A percentile compares a stretch with the other conserved stretches of the same genome.
Evolutionary conservation across 1,140 invertebrate species (phyloP).

Genomic region (Laupala kohalensis): DNA sequence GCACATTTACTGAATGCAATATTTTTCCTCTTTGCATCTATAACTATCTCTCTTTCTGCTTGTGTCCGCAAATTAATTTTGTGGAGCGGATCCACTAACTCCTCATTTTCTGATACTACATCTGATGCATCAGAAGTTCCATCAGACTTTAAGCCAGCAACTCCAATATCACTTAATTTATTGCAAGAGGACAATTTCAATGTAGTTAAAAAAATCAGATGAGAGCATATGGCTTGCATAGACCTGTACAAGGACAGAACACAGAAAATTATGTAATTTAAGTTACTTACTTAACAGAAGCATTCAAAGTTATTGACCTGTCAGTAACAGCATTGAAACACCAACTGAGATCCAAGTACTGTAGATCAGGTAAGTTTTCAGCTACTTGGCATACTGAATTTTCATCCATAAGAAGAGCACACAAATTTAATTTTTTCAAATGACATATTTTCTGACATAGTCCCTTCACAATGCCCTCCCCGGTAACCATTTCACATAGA

Average conservation of each 20-base stretch:
- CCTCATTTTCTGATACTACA: background rate
- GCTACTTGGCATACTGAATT: slow-evolving; percentile 39
- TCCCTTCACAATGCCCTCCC: slow-evolving; percentile 36
- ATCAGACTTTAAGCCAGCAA: slow-evolving; percentile 43
- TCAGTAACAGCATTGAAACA: slow-evolving; percentile 54
- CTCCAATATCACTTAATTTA: slow-evolving; percentile 47
- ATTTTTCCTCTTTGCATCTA: slow-evolving; percentile 44
- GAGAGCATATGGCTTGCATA: slow-evolving; percentile 33
- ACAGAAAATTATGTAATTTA: background rate
- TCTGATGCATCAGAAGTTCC: background rate
- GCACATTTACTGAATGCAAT: slow-evolving; percentile 46
- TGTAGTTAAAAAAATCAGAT: slow-evolving; percentile 40
- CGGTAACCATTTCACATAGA: slow-evolving; percentile 47
- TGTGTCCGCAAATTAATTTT: slow-evolving; percentile 45
- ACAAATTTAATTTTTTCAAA: slow-evolving; percentile 42
- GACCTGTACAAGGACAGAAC: slow-evolving; percentile 22
- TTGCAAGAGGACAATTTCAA: slow-evolving; percentile 50
- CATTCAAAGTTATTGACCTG: slow-evolving; percentile 32
- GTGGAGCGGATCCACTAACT: slow-evolving; percentile 10
- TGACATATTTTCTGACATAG: slow-evolving; percentile 21
- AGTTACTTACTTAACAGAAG: background rate
- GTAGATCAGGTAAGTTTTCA: slow-evolving; percentile 39
- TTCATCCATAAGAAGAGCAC: slow-evolving; percentile 45
- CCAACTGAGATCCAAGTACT: slow-evolving; percentile 45
- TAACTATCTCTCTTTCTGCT: slow-evolving; percentile 50